Base-by-base conservation (phyloP, 2,113 vertebrate species). In the Eudyptes chrysolophus region DNA sequence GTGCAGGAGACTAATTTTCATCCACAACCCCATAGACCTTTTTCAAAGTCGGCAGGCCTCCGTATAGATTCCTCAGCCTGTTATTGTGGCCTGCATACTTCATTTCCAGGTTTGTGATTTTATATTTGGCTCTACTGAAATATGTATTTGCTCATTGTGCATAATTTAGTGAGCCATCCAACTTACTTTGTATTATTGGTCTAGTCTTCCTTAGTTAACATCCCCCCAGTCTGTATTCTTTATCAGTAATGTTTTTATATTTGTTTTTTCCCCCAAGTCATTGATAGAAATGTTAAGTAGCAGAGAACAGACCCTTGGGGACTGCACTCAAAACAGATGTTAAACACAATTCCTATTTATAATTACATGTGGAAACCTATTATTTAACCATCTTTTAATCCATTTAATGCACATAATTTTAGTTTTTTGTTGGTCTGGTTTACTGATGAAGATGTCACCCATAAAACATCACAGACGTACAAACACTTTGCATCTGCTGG, bases 21-120 rank as follows among this genome's bases (percentile, higher is more conserved):
- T 40, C 27, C 40, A 65, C 57, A 65, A 5, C 6, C 24, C 24
- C 78, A 82, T 11, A n/a, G 29, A 18, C 17, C 26, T 30, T 60
- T 86, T 44, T 21, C 10, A 7, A 27, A 58, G 58, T 30, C 0
- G 3, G 7, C 3, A 1, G 16, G 19, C 11, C 9, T 18, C 13
- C 0, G 3, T 19, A 12, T 1, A 69, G n/a, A 61, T 55, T 69
- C 16, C 24, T 80, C 80, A 76, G 54, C 29, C 19, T 52, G 9
- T 34, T 42, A 6, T 5, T n/a, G 27, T 86, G 38, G 12, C 58
- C 49, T 89, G 10, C 21, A 61, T 5, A 5, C 15, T 58, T 81
- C 9, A 42, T 66, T 84, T 70, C 46, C 71, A 89, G 40, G 36
- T 40, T 36, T 70, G 44, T 29, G 30, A 34, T 81, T 30, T 60